phyloP scores from a whole-genome alignment of 2,888 invertebrate genomes.

The Euspilapteryx auroguttella region DNA sequence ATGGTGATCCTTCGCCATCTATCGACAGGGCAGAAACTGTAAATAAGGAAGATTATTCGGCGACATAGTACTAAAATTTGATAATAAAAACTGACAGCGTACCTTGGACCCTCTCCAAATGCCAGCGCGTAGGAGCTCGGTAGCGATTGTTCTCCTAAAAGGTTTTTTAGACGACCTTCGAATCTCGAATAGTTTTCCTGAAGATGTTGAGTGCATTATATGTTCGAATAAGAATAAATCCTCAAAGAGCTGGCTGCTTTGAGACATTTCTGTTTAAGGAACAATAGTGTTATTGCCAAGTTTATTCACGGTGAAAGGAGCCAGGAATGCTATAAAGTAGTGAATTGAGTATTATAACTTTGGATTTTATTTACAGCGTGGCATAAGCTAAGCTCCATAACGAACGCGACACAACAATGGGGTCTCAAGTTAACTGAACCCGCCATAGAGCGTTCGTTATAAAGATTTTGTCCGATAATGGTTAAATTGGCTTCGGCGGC shows the following conservation, averaged over 20 bases:
- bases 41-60: conserved; percentile 25
- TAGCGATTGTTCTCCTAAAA: conserved; percentile 16
- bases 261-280: no score
- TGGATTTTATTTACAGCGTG: conserved; percentile 31
- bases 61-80: conserved; percentile 22
- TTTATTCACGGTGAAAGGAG: conserved; percentile 13
- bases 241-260: no score
- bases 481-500: conserved; percentile 33
- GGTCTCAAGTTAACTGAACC: conserved; percentile 17
- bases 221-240: no score
- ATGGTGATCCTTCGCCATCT: conserved; percentile 30
- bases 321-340: conserved; percentile 17
- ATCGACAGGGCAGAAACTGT: conserved; percentile 24
- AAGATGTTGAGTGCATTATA: no score
- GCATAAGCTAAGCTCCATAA: conserved; percentile 22
- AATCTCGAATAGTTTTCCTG: no score
- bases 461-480: conserved; percentile 39
- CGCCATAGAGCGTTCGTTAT: conserved; percentile 17
- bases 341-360: conserved; percentile 23
- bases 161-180: conserved; percentile 14
- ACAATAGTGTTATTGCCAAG: no score
- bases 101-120: conserved; percentile 24
- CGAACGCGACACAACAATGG: conserved; percentile 44
- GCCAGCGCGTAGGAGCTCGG: conserved; percentile 23
- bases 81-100: conserved; percentile 17